Evolutionary conservation across 2,113 vertebrate genomes (phyloP).

Genomic region (Psophia crepitans): DNA sequence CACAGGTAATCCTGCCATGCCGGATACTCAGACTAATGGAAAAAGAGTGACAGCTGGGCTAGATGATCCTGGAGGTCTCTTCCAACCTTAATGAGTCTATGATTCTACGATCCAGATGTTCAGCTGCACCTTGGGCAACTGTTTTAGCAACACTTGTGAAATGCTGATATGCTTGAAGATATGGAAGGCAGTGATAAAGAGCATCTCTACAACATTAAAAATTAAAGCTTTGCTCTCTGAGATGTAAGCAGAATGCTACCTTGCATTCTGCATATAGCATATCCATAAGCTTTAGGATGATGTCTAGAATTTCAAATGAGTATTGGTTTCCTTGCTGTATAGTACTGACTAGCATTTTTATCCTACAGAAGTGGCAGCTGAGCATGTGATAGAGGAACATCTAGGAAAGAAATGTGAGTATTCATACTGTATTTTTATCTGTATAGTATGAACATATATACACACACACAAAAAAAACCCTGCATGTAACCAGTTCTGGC

Average conservation of each 20-base stretch:
- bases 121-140: not conserved
- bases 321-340: not conserved
- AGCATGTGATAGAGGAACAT: not conserved
- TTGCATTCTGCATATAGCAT: not conserved
- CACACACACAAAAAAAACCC: not conserved
- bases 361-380: not conserved
- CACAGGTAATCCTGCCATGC: not conserved
- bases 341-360: not conserved
- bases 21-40: not conserved
- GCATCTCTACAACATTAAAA: not conserved
- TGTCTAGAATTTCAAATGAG: not conserved
- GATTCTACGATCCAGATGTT: constrained; percentile 2
- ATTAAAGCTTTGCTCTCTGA: not conserved
- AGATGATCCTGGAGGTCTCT: no score
- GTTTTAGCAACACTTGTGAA: not conserved
- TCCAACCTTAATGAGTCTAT: no score
- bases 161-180: not conserved
- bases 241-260: not conserved
- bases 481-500: not conserved
- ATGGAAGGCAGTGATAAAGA: not conserved
- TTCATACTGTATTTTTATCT: not conserved
- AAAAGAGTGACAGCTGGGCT: no score
- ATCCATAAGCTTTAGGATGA: not conserved
- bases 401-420: not conserved
- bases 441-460: not conserved